Conservation (phyloP, 2,113 vertebrate species). For the Empidonax traillii region DNA sequence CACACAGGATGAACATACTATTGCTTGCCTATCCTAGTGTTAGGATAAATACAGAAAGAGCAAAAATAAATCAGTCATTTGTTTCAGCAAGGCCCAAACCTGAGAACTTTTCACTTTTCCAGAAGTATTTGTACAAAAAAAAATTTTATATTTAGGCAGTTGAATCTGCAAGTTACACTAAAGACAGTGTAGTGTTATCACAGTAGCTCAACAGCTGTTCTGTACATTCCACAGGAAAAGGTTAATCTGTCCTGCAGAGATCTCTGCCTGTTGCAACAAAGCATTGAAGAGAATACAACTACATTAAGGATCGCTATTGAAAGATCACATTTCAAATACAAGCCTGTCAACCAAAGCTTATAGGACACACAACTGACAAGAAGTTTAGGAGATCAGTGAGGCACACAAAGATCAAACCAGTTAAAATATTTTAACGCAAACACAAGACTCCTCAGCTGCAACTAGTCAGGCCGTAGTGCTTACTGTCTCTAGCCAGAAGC, state of each 20-base stretch:
- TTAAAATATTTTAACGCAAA: neutral
- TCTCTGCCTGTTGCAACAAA: neutral
- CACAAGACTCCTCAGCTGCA: neutral
- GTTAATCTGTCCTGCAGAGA: neutral
- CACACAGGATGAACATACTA: neutral
- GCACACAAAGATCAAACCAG: neutral
- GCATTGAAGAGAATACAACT: neutral
- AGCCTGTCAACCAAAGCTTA: neutral
- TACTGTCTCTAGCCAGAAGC: constrained; percentile 98
- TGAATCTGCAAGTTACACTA: neutral
- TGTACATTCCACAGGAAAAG: neutral
- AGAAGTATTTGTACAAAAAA: neutral
- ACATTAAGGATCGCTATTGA: neutral
- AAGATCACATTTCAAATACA: neutral
- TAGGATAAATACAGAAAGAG: neutral
- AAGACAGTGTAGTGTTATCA: neutral
- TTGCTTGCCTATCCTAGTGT: neutral
- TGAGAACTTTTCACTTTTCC: neutral
- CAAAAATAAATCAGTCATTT: neutral
- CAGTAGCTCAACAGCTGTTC: neutral
- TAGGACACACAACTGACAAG: neutral
- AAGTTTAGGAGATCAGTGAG: neutral
- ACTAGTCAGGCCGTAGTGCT: constrained; percentile 13
- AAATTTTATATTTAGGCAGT: neutral
- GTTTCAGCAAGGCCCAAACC: neutral